phyloP scores from a whole-genome alignment of 2,888 invertebrate species.

The Agrotis exclamationis region DNA sequence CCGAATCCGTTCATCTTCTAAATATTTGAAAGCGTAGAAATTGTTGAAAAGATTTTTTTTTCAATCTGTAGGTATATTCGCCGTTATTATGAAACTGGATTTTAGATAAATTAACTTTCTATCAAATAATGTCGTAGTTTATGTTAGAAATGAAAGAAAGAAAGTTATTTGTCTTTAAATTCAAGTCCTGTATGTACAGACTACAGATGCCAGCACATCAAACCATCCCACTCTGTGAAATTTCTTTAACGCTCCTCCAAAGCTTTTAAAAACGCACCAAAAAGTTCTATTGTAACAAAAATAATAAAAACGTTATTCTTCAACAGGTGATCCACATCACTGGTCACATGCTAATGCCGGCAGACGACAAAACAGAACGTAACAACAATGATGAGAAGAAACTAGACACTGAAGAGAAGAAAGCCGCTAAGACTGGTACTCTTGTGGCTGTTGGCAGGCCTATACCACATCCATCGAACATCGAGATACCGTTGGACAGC shows the following conservation, averaged over 20 bases:
- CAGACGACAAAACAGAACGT: conserved; percentile 67
- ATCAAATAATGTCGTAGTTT: background rate
- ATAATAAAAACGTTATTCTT: conserved; percentile 2
- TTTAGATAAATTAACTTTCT: background rate
- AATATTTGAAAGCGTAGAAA: background rate
- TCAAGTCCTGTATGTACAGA: background rate
- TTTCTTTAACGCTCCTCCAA: conserved; percentile 1
- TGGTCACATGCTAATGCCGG: conserved; percentile 94
- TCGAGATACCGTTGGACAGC: conserved; percentile 96
- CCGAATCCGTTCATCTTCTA: background rate
- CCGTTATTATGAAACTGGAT: background rate
- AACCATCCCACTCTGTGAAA: background rate
- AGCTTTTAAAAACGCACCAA: too few relatives aligned
- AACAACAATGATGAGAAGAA: conserved; percentile 84
- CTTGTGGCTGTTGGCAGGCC: conserved; percentile 95
- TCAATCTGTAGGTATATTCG: background rate
- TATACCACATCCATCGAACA: conserved; percentile 97
- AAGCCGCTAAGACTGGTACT: conserved; percentile 82
- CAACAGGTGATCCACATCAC: conserved; percentile 96
- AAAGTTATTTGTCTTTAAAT: background rate
- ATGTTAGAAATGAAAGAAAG: background rate
- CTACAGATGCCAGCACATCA: too few relatives aligned
- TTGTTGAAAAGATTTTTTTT: background rate
- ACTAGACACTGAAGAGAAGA: conserved; percentile 72
- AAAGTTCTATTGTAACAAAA: background rate